Evolutionary conservation across 2,888 invertebrate species (phyloP).

Genomic region (Malacosoma neustria): DNA sequence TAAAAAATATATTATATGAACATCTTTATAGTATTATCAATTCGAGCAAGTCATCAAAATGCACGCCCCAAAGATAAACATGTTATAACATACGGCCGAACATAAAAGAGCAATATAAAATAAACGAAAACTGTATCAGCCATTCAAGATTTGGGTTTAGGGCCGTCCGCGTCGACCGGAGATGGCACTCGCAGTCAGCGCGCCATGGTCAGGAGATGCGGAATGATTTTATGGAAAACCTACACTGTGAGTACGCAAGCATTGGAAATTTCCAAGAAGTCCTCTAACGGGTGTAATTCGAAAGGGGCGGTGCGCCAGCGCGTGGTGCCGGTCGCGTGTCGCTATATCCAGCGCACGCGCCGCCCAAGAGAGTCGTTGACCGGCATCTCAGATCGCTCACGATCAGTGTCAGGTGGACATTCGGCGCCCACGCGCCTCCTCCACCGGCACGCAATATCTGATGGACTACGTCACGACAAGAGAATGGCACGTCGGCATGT

Average conservation of each 20-base stretch:
- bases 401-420: slow-evolving; percentile 25
- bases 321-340: background rate
- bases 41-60: background rate
- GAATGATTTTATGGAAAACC: too few species aligned
- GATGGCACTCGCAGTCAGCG: background rate
- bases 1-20: background rate
- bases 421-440: slow-evolving; percentile 9
- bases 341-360: slow-evolving; percentile 8
- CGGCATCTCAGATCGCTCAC: slow-evolving; percentile 24
- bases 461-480: background rate
- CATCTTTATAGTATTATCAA: background rate
- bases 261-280: too few species aligned
- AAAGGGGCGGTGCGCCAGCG: too few species aligned
- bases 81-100: background rate
- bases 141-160: background rate
- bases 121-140: background rate
- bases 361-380: slow-evolving; percentile 27
- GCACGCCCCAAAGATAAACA: background rate
- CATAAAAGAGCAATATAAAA: background rate
- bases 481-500: slow-evolving; percentile 14
- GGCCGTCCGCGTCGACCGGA: too few species aligned
- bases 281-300: too few species aligned
- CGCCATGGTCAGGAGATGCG: too few species aligned
- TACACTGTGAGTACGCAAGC: too few species aligned
- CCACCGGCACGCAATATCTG: background rate